Percentiles rank a stretch among this genome's conserved stretches.
Evolutionary conservation across 2,888 invertebrate genomes (phyloP).

Genomic region (Punctoribates punctum): DNA sequence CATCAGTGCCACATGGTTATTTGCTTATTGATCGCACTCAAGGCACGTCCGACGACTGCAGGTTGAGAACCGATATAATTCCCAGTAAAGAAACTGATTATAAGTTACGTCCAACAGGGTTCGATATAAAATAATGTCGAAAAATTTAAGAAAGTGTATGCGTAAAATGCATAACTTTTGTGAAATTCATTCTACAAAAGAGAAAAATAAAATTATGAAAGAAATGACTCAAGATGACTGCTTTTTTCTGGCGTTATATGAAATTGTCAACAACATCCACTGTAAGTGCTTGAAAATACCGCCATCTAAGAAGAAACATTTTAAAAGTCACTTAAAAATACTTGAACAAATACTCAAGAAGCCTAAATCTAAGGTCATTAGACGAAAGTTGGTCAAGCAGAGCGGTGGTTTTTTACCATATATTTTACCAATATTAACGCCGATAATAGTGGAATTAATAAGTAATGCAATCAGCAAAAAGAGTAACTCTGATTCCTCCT

Average conservation of each 20-base stretch:
- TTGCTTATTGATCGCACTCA: conserved; percentile 47
- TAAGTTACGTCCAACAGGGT: conserved; percentile 9
- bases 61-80: conserved; percentile 37
- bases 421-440: conserved; percentile 31
- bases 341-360: neutral
- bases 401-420: conserved; percentile 41
- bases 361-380: neutral
- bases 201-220: neutral
- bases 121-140: conserved; percentile 30
- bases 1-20: conserved; percentile 45
- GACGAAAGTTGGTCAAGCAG: conserved; percentile 17
- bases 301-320: conserved; percentile 4
- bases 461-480: conserved; percentile 2
- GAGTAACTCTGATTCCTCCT: neutral
- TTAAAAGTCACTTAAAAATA: conserved; percentile 33
- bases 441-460: neutral
- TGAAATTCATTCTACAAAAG: neutral
- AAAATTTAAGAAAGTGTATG: neutral
- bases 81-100: conserved; percentile 21
- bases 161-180: neutral
- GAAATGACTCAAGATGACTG: neutral
- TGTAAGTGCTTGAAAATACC: conserved; percentile 18
- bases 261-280: conserved; percentile 41
- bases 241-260: conserved; percentile 24
- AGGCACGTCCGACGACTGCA: conserved; percentile 42